These are phyloP conservation scores for Oncorhynchus gorbuscha DNA, from an alignment of 2,113 vertebrate species.

Conservation along the genomic window DNA sequence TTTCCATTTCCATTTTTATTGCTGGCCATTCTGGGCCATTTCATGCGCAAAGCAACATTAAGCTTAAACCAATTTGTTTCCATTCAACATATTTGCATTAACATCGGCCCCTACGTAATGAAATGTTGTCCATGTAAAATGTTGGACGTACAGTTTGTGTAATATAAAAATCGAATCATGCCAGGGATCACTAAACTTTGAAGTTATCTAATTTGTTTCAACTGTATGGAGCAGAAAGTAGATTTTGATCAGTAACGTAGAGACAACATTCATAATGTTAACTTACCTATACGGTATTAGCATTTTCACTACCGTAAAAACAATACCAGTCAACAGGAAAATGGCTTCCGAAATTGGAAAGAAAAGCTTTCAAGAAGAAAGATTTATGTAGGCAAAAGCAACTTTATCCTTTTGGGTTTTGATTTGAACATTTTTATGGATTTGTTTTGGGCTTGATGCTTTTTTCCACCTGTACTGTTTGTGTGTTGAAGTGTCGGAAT, in stretches of 20 bases:
- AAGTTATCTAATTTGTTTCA: conserved; percentile 51
- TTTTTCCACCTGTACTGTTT: too few relatives aligned
- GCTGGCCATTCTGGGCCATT: conserved; percentile 67
- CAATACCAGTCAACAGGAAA: conserved; percentile 4
- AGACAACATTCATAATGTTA: conserved; percentile 27
- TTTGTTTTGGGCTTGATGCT: too few relatives aligned
- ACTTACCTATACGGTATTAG: conserved; percentile 14
- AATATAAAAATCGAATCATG: conserved; percentile 38
- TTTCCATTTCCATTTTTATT: conserved; percentile 77
- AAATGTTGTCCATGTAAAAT: conserved; percentile 56
- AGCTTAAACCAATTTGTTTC: conserved; percentile 63
- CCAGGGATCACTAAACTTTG: conserved; percentile 41
- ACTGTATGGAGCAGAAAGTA: conserved; percentile 53
- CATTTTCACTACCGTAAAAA: not conserved
- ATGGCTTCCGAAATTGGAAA: not conserved
- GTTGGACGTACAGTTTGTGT: conserved; percentile 27
- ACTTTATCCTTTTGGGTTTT: not conserved
- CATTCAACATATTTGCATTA: conserved; percentile 63
- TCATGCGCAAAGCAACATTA: conserved; percentile 62
- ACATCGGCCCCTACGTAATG: conserved; percentile 39
- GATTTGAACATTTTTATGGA: too few relatives aligned
- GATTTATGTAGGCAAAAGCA: not conserved
- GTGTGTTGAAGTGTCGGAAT: too few relatives aligned
- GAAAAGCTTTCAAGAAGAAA: not conserved
- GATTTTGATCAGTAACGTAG: conserved; percentile 36